phyloP scores from a whole-genome alignment of 1,140 invertebrate genomes.

The Drosophila rhopaloa region DNA sequence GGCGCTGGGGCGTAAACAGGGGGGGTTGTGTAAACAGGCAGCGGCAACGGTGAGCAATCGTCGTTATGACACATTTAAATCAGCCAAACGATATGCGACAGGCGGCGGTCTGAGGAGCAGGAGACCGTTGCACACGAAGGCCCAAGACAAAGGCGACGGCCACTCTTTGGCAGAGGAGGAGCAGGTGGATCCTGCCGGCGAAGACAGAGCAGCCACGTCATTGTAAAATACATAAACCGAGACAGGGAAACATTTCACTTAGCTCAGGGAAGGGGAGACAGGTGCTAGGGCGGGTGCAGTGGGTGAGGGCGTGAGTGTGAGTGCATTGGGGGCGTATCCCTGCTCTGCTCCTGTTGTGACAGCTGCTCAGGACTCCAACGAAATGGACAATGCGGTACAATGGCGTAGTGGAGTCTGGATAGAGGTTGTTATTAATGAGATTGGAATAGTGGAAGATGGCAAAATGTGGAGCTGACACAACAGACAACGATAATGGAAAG shows the following conservation, averaged over 20 bases:
- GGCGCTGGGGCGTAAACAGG: slow-evolving; percentile 26
- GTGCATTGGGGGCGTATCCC: not conserved
- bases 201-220: slow-evolving; percentile 64
- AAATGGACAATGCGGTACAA: slow-evolving; percentile 63
- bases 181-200: slow-evolving; percentile 11
- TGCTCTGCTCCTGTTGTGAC: slow-evolving; percentile 36
- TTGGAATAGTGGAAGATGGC: slow-evolving; percentile 31
- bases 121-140: slow-evolving; percentile 46
- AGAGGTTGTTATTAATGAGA: slow-evolving; percentile 51
- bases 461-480: slow-evolving; percentile 34
- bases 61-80: slow-evolving; percentile 83
- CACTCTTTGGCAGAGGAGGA: slow-evolving; percentile 2
- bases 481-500: slow-evolving; percentile 45
- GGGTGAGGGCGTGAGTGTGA: slow-evolving; percentile 14
- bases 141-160: slow-evolving; percentile 34
- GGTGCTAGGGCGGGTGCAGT: slow-evolving; percentile 53
- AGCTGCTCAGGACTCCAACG: slow-evolving; percentile 50
- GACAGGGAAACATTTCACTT: slow-evolving; percentile 80
- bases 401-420: slow-evolving; percentile 5
- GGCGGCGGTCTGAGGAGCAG: slow-evolving; percentile 18
- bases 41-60: slow-evolving; percentile 65
- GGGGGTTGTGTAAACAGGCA: slow-evolving; percentile 42
- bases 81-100: slow-evolving; percentile 82
- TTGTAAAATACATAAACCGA: slow-evolving; percentile 82
- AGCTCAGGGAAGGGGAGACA: slow-evolving; percentile 46